Evolutionary conservation across 2,888 invertebrate genomes (phyloP).

Genomic region (Epinotia nisella): DNA sequence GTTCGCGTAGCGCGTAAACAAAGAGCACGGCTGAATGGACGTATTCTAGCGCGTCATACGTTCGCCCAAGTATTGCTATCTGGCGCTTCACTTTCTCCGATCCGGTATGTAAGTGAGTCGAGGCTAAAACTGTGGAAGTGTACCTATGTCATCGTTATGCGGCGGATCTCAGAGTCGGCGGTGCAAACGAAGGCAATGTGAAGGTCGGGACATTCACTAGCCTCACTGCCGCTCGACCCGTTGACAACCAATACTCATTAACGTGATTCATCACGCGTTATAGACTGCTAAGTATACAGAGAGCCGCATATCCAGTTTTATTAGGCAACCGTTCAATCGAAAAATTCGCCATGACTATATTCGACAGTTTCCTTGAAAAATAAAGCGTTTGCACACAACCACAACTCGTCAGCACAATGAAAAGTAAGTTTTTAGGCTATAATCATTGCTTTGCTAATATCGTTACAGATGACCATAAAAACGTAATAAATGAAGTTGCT

Average conservation of each 20-base stretch:
- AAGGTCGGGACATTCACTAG: conserved; percentile 73
- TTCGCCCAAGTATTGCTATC: conserved; percentile 44
- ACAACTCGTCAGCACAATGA: background rate
- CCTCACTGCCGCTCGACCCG: conserved; percentile 54
- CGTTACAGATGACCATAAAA: conserved; percentile 24
- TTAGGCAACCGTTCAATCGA: background rate
- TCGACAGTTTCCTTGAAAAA: conserved; percentile 7
- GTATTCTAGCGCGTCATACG: conserved; percentile 33
- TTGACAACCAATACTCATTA: conserved; percentile 30
- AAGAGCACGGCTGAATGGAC: conserved; percentile 15
- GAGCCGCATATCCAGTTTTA: background rate
- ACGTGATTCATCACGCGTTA: conserved; percentile 21
- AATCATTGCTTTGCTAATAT: too few species aligned
- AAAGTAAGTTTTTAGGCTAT: too few species aligned
- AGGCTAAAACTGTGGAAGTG: conserved; percentile 50
- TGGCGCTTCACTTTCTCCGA: conserved; percentile 58
- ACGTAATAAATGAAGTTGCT: conserved; percentile 9
- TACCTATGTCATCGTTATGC: conserved; percentile 62
- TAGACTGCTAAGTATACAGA: conserved; percentile 10
- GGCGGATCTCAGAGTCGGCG: conserved; percentile 57
- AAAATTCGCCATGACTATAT: background rate
- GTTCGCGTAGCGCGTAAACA: conserved; percentile 17
- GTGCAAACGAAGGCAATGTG: conserved; percentile 62
- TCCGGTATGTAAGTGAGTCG: conserved; percentile 52
- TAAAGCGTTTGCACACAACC: background rate